These are phyloP conservation scores for Myotis yumanensis DNA, from an alignment of 2,113 vertebrate species.

Conservation along the genomic window DNA sequence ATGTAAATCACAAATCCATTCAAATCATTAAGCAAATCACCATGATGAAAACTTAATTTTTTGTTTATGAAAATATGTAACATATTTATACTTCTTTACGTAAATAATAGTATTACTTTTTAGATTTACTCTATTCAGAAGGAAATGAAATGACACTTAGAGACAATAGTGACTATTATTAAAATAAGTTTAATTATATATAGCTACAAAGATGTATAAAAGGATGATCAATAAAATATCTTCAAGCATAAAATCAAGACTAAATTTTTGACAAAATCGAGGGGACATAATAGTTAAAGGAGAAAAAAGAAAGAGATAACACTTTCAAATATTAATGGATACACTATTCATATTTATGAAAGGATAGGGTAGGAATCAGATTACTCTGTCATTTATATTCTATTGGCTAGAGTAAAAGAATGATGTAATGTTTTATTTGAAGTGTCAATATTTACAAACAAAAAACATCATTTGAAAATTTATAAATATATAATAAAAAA, in stretches of 20 bases:
- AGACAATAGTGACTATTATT: background rate
- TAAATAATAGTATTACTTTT: background rate
- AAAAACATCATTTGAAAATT: background rate
- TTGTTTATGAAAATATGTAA: background rate
- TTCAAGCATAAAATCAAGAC: background rate
- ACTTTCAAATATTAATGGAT: background rate
- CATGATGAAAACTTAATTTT: background rate
- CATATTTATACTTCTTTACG: background rate
- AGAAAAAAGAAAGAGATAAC: background rate
- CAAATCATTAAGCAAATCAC: background rate
- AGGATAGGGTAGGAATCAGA: background rate
- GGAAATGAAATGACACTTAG: background rate
- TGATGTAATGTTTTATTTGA: background rate
- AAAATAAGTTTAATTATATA: background rate
- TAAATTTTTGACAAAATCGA: background rate
- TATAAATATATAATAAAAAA: background rate
- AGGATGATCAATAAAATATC: background rate
- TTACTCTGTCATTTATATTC: background rate
- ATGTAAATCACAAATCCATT: background rate
- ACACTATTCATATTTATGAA: background rate
- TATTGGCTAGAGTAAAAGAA: background rate
- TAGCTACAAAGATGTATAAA: background rate
- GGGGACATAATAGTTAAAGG: background rate
- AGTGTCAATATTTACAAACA: background rate
- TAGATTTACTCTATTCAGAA: background rate